Evolutionary conservation across 2,797 vertebrate genomes (phyloP).

Genomic region (Pagetopsis macropterus): DNA sequence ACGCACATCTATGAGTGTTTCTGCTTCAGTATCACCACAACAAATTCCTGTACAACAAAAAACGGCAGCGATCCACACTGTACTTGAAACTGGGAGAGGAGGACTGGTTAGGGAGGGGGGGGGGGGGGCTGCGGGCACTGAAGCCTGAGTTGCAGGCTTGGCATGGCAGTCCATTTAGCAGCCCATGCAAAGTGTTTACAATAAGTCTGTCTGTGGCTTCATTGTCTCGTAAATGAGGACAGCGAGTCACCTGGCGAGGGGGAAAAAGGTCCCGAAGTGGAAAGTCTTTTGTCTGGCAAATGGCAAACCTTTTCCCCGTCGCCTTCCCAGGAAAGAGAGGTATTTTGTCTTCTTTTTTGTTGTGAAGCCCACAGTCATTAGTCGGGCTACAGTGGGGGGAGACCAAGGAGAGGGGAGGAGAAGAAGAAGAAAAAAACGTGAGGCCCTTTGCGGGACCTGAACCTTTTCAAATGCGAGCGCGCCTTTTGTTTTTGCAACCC

Average conservation of each 20-base stretch:
- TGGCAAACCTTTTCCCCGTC: slow-evolving; percentile 79
- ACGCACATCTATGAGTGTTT: slow-evolving; percentile 36
- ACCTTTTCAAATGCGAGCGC: slow-evolving; percentile 91
- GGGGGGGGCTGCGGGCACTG: neutral
- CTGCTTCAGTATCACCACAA: slow-evolving; percentile 49
- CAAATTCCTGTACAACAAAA: slow-evolving; percentile 62
- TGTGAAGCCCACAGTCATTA: slow-evolving; percentile 91
- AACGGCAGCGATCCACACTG: slow-evolving; percentile 35
- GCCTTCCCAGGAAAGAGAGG: slow-evolving; percentile 75
- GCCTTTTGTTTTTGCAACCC: slow-evolving; percentile 95
- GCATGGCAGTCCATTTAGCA: slow-evolving; percentile 68
- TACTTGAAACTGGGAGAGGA: slow-evolving; percentile 47
- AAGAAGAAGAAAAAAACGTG: slow-evolving; percentile 78
- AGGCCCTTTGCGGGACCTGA: slow-evolving; percentile 89
- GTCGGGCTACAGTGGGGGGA: slow-evolving; percentile 79
- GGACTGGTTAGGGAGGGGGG: neutral
- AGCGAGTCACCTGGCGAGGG: slow-evolving; percentile 93
- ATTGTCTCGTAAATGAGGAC: slow-evolving; percentile 83
- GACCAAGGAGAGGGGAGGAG: slow-evolving; percentile 48
- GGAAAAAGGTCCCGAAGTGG: slow-evolving; percentile 86
- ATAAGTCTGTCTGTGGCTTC: slow-evolving; percentile 82
- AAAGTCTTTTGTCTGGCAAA: slow-evolving; percentile 86
- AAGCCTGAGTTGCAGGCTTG: slow-evolving; percentile 38
- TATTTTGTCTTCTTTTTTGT: slow-evolving; percentile 67
- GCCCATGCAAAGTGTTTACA: slow-evolving; percentile 82